These are phyloP conservation scores for Protophormia terraenovae DNA, from an alignment of 2,888 invertebrate species.

Conservation along the genomic window DNA sequence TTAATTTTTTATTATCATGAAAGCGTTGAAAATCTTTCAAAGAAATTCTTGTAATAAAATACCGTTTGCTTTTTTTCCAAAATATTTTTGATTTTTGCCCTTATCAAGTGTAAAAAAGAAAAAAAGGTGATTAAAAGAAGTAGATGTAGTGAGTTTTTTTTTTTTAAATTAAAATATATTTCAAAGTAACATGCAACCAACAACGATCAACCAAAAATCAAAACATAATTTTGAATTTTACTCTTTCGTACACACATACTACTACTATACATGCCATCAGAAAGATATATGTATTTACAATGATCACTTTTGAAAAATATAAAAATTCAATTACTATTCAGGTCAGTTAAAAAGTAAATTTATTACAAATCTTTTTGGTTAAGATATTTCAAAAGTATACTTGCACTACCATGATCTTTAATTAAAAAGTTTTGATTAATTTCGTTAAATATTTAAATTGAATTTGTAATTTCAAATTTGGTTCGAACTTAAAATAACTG, in stretches of 20 bases:
- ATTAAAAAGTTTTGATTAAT: conserved; percentile 30
- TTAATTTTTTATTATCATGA: conserved; percentile 62
- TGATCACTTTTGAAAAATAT: neutral
- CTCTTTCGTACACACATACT: neutral
- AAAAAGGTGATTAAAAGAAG: neutral
- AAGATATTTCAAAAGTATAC: neutral
- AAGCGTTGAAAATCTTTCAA: conserved; percentile 60
- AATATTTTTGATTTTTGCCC: neutral
- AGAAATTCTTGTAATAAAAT: conserved; percentile 59
- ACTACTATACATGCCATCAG: neutral
- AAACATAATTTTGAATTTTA: conserved; percentile 30
- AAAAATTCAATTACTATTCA: conserved; percentile 58
- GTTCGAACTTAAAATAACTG: neutral
- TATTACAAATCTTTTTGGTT: conserved; percentile 16
- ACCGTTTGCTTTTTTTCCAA: conserved; percentile 1
- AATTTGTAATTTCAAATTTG: neutral
- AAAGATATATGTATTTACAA: neutral
- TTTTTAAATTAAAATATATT: conserved; percentile 53
- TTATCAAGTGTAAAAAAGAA: conserved; percentile 14
- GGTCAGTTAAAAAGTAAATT: conserved; percentile 50
- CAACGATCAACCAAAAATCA: conserved; percentile 13
- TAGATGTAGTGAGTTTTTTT: neutral
- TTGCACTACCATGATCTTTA: conserved; percentile 45
- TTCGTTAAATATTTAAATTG: neutral
- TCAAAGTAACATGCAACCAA: conserved; percentile 42